Evolutionary conservation across 2,888 invertebrate genomes (phyloP).

Genomic region (Mycalesis mineus): DNA sequence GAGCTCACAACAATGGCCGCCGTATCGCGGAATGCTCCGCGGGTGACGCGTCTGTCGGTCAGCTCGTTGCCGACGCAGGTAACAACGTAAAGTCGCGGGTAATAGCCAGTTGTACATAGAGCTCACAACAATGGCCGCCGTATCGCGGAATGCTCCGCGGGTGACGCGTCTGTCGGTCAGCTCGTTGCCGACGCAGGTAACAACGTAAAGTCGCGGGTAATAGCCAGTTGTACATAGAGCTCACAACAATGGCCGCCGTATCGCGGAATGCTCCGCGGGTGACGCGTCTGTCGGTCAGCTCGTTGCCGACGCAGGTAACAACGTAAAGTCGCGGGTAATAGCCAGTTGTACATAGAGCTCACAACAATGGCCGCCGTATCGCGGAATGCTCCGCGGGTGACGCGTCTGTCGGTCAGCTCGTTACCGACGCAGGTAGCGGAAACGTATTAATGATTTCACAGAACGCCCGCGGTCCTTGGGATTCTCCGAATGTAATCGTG

Average conservation of each 20-base stretch:
- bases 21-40: too few relatives aligned
- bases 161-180: too few relatives aligned
- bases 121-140: too few relatives aligned
- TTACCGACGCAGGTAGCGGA: conserved; percentile 22
- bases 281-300: background rate
- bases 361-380: background rate
- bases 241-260: background rate
- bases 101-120: too few relatives aligned
- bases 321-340: background rate
- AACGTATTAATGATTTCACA: conserved; percentile 25
- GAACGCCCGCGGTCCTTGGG: conserved; percentile 18
- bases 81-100: too few relatives aligned
- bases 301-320: conserved; percentile 19
- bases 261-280: background rate
- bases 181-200: too few relatives aligned
- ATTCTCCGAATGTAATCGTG: conserved; percentile 18
- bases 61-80: too few relatives aligned
- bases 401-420: background rate
- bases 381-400: background rate
- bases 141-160: too few relatives aligned
- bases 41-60: too few relatives aligned
- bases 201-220: too few relatives aligned
- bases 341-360: background rate
- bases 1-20: too few relatives aligned
- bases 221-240: background rate